phyloP scores from a whole-genome alignment of 2,797 vertebrate species.

The Eospalax fontanierii region DNA sequence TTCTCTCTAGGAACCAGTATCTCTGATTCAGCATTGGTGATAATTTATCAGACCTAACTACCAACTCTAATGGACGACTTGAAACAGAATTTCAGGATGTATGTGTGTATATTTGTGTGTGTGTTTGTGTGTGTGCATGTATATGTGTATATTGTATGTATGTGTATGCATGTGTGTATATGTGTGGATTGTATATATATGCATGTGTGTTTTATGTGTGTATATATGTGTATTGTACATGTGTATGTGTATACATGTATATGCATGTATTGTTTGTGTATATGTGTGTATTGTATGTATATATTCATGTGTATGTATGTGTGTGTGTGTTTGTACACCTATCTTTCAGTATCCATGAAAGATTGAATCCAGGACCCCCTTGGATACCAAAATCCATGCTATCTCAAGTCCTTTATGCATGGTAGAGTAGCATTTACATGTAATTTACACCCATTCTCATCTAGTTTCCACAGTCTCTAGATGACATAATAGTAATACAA shows the following conservation, averaged over 20 bases:
- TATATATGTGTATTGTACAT: no score
- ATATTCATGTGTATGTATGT: accelerated
- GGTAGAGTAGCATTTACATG: background rate
- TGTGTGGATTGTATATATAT: no score
- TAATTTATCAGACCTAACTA: background rate
- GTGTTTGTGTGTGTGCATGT: background rate
- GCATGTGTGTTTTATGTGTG: no score
- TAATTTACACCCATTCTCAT: background rate
- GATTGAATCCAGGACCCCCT: background rate
- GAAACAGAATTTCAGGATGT: background rate
- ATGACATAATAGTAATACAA: background rate
- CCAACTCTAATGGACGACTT: background rate
- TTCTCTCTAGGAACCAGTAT: background rate
- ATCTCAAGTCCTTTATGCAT: background rate
- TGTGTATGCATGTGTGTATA: no score
- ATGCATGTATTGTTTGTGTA: background rate
- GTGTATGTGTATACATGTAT: no score
- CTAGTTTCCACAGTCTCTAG: background rate
- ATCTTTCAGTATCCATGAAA: background rate
- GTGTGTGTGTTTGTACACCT: background rate
- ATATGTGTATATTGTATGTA: no score
- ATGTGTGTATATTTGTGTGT: background rate
- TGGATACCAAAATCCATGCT: background rate
- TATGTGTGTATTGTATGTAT: no score
- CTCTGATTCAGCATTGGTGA: background rate